Percentiles rank a stretch among this genome's conserved stretches.
These are phyloP conservation scores for Bombus polaris DNA, from an alignment of 1,140 invertebrate genomes.

Conservation along the genomic window DNA sequence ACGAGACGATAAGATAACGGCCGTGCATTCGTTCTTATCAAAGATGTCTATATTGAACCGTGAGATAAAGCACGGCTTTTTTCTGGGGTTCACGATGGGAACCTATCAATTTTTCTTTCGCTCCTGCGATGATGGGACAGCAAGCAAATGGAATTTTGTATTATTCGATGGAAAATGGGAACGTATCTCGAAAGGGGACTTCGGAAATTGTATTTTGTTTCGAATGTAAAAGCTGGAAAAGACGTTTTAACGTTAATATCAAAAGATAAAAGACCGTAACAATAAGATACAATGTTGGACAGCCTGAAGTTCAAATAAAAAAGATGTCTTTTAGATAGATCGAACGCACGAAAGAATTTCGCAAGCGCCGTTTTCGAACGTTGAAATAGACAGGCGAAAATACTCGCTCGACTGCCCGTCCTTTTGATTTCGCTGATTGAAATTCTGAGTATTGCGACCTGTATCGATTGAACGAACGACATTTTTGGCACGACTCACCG, in stretches of 20 bases:
- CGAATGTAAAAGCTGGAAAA: too few relatives aligned
- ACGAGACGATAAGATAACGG: slow-evolving; percentile 73
- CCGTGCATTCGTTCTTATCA: slow-evolving; percentile 71
- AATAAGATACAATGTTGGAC: background rate
- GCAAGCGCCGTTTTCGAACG: background rate
- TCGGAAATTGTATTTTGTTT: background rate
- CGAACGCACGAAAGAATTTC: slow-evolving; percentile 32
- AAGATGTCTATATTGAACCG: slow-evolving; percentile 26
- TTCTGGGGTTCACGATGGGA: slow-evolving; percentile 13
- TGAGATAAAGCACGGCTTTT: slow-evolving; percentile 32
- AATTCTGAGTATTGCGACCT: slow-evolving; percentile 20
- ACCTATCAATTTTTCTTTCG: slow-evolving; percentile 44
- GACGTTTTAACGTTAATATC: too few relatives aligned
- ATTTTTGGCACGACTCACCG: slow-evolving; percentile 1
- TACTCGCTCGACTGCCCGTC: background rate
- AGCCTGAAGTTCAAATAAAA: background rate
- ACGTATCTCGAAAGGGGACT: background rate
- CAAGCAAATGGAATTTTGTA: background rate
- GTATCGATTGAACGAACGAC: slow-evolving; percentile 33
- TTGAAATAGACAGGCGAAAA: slow-evolving; percentile 58
- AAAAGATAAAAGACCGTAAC: too few relatives aligned
- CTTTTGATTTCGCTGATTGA: slow-evolving; percentile 34
- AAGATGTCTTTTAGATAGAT: too few relatives aligned
- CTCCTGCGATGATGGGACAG: too few relatives aligned
- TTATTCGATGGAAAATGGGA: background rate